Base-by-base conservation (phyloP, 2,888 invertebrate genomes). In the Gisinianus flammeolus region DNA sequence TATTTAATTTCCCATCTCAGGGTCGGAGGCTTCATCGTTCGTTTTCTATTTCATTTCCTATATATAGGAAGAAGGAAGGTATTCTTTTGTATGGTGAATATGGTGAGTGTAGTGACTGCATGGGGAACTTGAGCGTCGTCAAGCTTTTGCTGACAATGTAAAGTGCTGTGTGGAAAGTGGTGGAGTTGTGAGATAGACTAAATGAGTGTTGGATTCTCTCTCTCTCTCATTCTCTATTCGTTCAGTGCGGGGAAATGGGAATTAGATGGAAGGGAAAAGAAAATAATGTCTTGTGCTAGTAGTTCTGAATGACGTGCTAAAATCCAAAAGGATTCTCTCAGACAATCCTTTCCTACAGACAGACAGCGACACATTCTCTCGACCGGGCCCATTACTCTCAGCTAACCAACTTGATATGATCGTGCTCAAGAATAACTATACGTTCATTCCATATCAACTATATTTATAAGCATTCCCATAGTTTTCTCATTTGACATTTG, bases 221-320 rank as follows among this genome's bases (percentile, higher is more conserved):
- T 35, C 35, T 35, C 35, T 35, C 12, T 12, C 35, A 12, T 35
- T 12, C 12, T 12, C 35, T 5, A 8, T 35, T 35, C 35, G 6
- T 5, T 22, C 24, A 35, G 24, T 35, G 69, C 44, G 28, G 28
- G 4, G 30, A 54, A n/a, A 19, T 16, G 22, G 72, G 58, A 70
- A 70, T 70, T 70, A 70, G 35, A 68, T 35, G 56, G 72, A 58
- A 54, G 30, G 8, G 58, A 58, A 71, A 71, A 33, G 19, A 72
- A 72, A 58, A 31, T 58, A 56, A 72, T 72, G 72, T 56, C 58
- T 54, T 30, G 19, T n/a, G 28, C 3, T 31, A 24, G 30, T 26
- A 12, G 26, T 28, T 22, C 28, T 58, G 72, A 72, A 72, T 72
- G 72, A 72, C 72, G 72, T 72, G 72, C 72, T 72, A 72, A 72